phyloP scores from a whole-genome alignment of 2,113 vertebrate genomes.

The Rhynchomys soricoides region DNA sequence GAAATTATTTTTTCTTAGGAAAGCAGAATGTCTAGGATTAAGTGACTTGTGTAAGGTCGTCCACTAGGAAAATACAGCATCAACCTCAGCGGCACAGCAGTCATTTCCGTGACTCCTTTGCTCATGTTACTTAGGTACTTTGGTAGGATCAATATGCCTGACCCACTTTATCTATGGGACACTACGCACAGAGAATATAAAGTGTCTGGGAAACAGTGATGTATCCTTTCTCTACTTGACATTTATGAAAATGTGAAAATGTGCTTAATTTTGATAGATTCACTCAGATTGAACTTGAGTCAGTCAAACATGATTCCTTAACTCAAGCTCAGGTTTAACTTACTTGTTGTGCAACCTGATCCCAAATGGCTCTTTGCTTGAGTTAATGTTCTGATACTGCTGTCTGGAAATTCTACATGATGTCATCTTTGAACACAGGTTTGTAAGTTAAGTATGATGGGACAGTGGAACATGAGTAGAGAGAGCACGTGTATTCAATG shows the following conservation, averaged over 20 bases:
- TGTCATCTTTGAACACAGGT: not conserved
- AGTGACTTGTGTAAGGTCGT: not conserved
- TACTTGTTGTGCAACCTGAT: fast-evolving
- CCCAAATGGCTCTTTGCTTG: not conserved
- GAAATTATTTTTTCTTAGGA: not conserved
- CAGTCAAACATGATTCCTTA: not conserved
- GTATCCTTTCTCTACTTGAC: not conserved
- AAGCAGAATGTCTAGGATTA: not conserved
- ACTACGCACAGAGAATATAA: not conserved
- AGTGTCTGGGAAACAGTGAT: not conserved
- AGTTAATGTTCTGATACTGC: not conserved
- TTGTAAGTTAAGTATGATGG: not conserved
- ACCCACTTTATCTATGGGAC: not conserved
- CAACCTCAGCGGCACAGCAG: not conserved
- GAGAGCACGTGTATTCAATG: fast-evolving
- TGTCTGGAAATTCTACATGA: not conserved
- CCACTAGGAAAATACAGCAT: not conserved
- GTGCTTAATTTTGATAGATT: not conserved
- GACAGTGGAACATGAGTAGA: fast-evolving
- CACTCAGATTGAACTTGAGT: not conserved
- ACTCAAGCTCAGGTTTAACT: not conserved
- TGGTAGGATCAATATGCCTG: not conserved
- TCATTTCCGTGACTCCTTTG: not conserved
- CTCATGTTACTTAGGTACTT: not conserved
- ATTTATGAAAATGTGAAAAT: not conserved